Evolutionary conservation across 1,140 invertebrate species (phyloP).

Genomic region (Asobara japonica): DNA sequence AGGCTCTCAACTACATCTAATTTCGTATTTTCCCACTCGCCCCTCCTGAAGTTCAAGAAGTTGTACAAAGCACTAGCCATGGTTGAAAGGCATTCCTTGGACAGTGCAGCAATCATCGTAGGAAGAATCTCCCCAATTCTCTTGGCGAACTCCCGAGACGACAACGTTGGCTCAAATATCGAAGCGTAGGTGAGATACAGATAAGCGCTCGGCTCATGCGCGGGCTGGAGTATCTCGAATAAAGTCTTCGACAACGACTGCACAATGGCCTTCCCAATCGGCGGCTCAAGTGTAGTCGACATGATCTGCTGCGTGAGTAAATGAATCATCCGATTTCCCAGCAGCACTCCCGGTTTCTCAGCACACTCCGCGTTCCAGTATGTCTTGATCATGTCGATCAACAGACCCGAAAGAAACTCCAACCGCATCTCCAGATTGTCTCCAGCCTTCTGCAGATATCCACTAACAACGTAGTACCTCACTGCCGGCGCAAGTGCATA

Average conservation of each 20-base stretch:
- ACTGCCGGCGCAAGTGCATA: not conserved
- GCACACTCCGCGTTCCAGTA: not conserved
- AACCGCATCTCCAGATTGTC: not conserved
- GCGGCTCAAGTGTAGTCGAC: not conserved
- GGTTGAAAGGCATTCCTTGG: not conserved
- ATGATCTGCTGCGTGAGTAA: not conserved
- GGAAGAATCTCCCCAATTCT: not conserved
- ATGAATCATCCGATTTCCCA: not conserved
- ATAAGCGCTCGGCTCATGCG: not conserved
- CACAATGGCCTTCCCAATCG: not conserved
- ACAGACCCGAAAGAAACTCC: not conserved
- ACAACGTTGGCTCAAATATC: conserved; percentile 24
- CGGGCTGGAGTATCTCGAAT: not conserved
- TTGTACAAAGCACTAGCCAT: conserved; percentile 25
- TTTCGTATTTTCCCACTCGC: not conserved
- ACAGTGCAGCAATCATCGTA: not conserved
- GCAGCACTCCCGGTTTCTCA: not conserved
- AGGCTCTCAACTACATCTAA: conserved; percentile 17
- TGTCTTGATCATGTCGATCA: not conserved
- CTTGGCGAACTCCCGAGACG: conserved; percentile 30
- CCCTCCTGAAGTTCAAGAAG: not conserved
- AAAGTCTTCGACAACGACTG: not conserved
- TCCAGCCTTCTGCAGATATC: not conserved
- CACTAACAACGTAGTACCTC: not conserved
- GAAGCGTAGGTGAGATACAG: not conserved